Percentiles rank a stretch among this genome's conserved stretches.
Conservation (phyloP, 2,888 invertebrate species). For the Diploptera punctata region DNA sequence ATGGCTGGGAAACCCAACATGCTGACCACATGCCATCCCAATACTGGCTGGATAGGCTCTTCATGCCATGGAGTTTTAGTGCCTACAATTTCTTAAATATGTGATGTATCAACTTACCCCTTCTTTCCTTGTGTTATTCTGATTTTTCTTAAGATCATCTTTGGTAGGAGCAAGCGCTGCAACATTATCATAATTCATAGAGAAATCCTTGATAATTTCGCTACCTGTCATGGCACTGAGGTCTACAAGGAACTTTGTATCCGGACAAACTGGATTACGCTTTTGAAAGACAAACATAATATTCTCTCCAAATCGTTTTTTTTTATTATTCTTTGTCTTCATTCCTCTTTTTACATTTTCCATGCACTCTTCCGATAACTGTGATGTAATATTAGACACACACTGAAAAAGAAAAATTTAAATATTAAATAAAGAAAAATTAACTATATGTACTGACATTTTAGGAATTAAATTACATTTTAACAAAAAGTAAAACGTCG, state of each 20-base stretch:
- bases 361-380: constrained; percentile 53
- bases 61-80: too few species aligned
- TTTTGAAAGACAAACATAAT: constrained; percentile 24
- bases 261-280: constrained; percentile 50
- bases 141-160: constrained; percentile 29
- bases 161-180: constrained; percentile 26
- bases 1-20: too few species aligned
- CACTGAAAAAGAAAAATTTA: constrained; percentile 45
- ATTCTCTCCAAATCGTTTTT: constrained; percentile 34
- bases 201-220: constrained; percentile 57
- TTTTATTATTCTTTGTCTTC: neutral
- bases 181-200: constrained; percentile 58
- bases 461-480: too few species aligned
- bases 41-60: too few species aligned
- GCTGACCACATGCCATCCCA: too few species aligned
- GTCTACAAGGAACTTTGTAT: constrained; percentile 55
- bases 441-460: too few species aligned
- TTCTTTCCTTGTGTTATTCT: constrained; percentile 29
- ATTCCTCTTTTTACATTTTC: constrained; percentile 54
- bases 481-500: too few species aligned
- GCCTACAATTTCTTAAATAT: too few species aligned
- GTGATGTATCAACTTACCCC: constrained; percentile 33
- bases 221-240: constrained; percentile 48
- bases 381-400: constrained; percentile 42
- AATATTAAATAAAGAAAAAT: too few species aligned